Base-by-base conservation (phyloP, 23 tunicate species). In the Halocynthia aurantium region DNA sequence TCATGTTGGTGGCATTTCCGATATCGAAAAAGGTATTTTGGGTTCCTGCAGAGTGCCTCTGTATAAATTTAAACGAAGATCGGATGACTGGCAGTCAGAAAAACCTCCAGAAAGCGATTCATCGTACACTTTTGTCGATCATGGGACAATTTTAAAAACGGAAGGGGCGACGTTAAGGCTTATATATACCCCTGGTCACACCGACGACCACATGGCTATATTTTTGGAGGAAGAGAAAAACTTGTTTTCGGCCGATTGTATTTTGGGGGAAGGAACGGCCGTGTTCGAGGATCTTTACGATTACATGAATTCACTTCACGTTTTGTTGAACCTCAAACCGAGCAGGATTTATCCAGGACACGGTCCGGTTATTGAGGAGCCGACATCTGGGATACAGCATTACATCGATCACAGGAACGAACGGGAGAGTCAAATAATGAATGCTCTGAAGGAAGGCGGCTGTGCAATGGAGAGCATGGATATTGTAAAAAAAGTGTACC, bases 201-300 rank as follows among this genome's bases (percentile, higher is more conserved):
- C 99, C 7, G 77, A 81, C 50, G 99, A 96, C 68, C 99, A 96
- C 71, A 90, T 96, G 74, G 71, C 67, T 5, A 56, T 96, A 53
- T 75, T 61, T 58, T 69, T 96, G 65, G 51, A 57, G 8, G 96
- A 89, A 57, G 99, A 96, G 55, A 85, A 85, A 61, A 71, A 77
- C 56, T 21, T 94, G 17, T 94, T 94, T 88, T 84, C 90, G 52
- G 99, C 88, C 9, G 99, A 94, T 69, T 88, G 91, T 69, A 75
- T 94, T 21, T 66, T 94, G 8, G 99, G 99, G 18, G 95, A 94
- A 81, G 91, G 95, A 20, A 94, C 99, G 8, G 91, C 95, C 7
- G 99, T 94, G 7, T 88, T 94, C 81, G 99, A 94, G 57, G 94
- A 94, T 85, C 69, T 88, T 52, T 74, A 74, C 58, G 86, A 76